Percentiles rank a stretch among this genome's conserved stretches.
These are phyloP conservation scores for Scytalopus superciliaris DNA, from an alignment of 2,113 vertebrate species.

Conservation along the genomic window DNA sequence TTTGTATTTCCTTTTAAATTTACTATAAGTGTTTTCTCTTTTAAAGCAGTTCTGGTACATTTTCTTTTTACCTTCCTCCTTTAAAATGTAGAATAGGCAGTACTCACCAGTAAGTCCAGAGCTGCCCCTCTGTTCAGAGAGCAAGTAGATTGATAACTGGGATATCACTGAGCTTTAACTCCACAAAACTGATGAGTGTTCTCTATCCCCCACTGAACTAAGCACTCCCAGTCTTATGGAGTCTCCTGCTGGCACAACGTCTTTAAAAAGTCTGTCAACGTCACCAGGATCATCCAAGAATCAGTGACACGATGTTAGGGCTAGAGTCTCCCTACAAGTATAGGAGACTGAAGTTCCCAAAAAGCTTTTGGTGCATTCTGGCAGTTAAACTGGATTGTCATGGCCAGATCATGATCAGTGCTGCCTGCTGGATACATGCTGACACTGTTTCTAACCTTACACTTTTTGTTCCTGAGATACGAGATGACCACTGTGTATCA, in stretches of 20 bases:
- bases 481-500: not conserved
- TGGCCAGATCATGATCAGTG: rapidly evolving
- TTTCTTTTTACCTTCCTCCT: not conserved
- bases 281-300: not conserved
- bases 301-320: not conserved
- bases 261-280: not conserved
- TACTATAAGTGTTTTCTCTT: not conserved
- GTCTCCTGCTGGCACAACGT: not conserved
- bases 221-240: not conserved
- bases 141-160: not conserved
- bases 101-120: not conserved
- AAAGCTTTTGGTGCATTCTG: not conserved
- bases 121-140: not conserved
- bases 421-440: not conserved
- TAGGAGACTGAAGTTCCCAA: not conserved
- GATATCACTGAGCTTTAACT: not conserved
- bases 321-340: not conserved
- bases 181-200: not conserved
- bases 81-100: not conserved
- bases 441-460: not conserved
- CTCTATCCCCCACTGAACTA: not conserved
- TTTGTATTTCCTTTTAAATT: not conserved
- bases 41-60: not conserved
- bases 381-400: not conserved
- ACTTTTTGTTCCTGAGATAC: rapidly evolving